Evolutionary conservation across 2,113 vertebrate species (phyloP).

Genomic region (Rhadina sibilatrix): DNA sequence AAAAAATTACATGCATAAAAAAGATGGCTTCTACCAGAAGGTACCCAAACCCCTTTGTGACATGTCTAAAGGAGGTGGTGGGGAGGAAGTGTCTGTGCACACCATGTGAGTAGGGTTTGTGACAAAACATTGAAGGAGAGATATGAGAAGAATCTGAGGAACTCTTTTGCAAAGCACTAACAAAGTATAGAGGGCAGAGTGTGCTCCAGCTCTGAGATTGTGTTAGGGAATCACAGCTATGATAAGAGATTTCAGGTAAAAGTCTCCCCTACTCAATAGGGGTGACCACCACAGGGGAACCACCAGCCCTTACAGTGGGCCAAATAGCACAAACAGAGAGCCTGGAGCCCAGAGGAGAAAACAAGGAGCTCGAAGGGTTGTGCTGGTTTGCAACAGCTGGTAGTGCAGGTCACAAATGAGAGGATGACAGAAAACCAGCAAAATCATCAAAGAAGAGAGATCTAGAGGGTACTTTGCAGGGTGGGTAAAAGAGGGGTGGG

Average conservation of each 20-base stretch:
- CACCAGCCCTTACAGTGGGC: background rate
- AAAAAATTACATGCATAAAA: background rate
- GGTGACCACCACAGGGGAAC: background rate
- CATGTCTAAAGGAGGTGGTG: background rate
- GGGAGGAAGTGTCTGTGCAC: background rate
- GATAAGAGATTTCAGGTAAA: background rate
- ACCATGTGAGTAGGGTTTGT: background rate
- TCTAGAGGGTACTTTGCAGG: background rate
- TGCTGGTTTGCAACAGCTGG: background rate
- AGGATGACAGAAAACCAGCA: background rate
- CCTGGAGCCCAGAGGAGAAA: background rate
- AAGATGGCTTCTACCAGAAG: background rate
- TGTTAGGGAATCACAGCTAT: background rate
- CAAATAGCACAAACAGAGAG: background rate
- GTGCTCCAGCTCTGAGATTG: background rate
- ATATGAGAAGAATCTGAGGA: background rate
- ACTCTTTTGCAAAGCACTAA: background rate
- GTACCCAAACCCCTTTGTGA: background rate
- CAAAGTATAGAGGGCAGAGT: background rate
- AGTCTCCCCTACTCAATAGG: background rate
- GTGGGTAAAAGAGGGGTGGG: background rate
- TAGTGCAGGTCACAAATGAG: background rate
- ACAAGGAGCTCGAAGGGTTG: background rate
- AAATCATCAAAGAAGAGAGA: background rate
- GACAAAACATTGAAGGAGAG: background rate